These are phyloP conservation scores for Calyptomena viridis DNA, from an alignment of 2,113 vertebrate species.

Conservation along the genomic window DNA sequence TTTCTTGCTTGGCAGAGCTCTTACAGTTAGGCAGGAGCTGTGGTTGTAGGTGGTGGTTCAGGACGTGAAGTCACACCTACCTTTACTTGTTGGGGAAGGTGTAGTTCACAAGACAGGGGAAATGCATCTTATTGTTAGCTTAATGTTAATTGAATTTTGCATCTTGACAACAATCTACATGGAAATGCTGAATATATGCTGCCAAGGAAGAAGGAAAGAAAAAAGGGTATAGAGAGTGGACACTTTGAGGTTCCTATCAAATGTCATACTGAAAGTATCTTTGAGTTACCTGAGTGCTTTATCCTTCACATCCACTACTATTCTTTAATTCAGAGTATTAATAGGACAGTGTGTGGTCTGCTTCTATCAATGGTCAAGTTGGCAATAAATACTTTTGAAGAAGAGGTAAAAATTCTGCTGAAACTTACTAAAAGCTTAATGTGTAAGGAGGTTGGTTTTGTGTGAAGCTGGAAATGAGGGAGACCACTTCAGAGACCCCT, in stretches of 20 bases:
- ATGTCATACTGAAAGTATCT: not conserved
- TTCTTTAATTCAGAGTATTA: not conserved
- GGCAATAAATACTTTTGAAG: not conserved
- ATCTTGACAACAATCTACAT: not conserved
- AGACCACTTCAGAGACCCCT: not conserved
- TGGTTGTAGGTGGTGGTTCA: not conserved
- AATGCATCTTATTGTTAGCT: not conserved
- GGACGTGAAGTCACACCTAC: not conserved
- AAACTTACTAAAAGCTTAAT: not conserved
- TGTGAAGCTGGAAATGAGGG: not conserved
- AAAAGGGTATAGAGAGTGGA: not conserved
- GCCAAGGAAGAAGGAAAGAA: not conserved
- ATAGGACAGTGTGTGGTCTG: not conserved
- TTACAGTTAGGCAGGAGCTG: not conserved
- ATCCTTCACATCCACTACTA: not conserved
- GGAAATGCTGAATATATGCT: not conserved
- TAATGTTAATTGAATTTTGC: not conserved
- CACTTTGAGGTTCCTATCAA: not conserved
- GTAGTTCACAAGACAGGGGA: not conserved
- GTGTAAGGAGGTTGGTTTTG: not conserved
- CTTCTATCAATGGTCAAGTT: not conserved
- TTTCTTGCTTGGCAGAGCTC: not conserved
- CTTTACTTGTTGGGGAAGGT: accelerated
- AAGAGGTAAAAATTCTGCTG: not conserved
- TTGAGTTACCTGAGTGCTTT: not conserved